Evolutionary conservation across 2,888 invertebrate species (phyloP), one percentile per base, ranked within the genome.

Genomic region (Ligdia adustata): DNA sequence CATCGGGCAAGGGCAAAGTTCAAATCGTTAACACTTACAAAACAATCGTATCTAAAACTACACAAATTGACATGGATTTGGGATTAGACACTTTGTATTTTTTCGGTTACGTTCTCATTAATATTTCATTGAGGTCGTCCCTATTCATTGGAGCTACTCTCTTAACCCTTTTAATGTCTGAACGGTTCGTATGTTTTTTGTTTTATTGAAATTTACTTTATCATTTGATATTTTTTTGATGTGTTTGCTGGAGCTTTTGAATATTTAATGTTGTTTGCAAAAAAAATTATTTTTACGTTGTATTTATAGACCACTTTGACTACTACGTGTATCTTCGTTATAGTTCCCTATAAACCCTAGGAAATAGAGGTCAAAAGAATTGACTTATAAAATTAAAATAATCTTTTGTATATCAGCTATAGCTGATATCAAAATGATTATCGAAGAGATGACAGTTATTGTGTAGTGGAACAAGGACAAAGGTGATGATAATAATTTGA

Each of bases 101-200:
- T 47, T 35, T 42, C 26, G 22, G 35, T 51, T 31, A 50, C 27
- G 29, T n/a, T n/a, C 29, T 29, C 43, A 48, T 51, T 51, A 39
- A 54, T 35, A 43, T 48, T 52, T 51, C 43, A 49, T 28, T 9
- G 28, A 35, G 42, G 51, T 43, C 48, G 27, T 53, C 46, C 42
- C 39, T 51, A 38, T 56, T 54, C 49, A 49, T 52, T 39, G 38
- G 13, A 34, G 28, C 3, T 35, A 22, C 22, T 22, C 22, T 22
- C n/a, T 6, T 44, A 57, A 54, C 54, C 54, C 49, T 57, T 57
- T 48, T 50, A 38, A 50, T 54, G 37, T 44, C 53, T 57, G 45
- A 53, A 43, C 35, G 43, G 45, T 7, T 22, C 6, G 33, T 12
- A 16, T 24, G 20, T 27, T 44, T 29, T 39, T n/a, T n/a, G n/a